Evolutionary conservation across 2,797 vertebrate genomes (phyloP).

Genomic region (Tokudaia tokunoshimensis): DNA sequence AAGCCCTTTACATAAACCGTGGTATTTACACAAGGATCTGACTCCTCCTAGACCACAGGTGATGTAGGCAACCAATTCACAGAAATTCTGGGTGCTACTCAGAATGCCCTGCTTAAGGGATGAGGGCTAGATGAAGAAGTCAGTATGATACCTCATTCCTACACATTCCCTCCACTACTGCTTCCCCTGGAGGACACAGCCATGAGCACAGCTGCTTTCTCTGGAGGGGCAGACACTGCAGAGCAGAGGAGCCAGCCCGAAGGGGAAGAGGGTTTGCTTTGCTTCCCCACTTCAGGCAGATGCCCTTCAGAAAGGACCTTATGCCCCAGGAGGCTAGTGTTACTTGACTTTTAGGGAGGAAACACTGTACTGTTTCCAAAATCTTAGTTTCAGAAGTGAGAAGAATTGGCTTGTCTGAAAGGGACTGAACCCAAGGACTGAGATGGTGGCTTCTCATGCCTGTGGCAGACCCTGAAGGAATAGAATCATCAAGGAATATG

Average conservation of each 20-base stretch:
- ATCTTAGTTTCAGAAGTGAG: background rate
- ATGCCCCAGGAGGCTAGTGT: background rate
- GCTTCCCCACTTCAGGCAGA: background rate
- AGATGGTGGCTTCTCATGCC: background rate
- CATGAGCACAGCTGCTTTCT: no score
- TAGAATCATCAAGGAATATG: background rate
- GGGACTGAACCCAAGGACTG: background rate
- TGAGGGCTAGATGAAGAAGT: background rate
- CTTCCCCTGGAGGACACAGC: background rate
- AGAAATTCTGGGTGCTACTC: background rate
- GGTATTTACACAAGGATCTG: background rate
- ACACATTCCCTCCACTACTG: background rate
- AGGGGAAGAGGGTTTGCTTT: background rate
- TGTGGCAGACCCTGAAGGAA: accelerated
- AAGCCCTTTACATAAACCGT: background rate
- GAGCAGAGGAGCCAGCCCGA: background rate
- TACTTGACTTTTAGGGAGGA: background rate
- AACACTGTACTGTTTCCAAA: background rate
- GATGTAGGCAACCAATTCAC: background rate
- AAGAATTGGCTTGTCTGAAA: background rate
- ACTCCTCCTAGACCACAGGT: background rate
- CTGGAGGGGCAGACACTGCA: background rate
- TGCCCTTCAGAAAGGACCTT: background rate
- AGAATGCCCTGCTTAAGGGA: background rate
- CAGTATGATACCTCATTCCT: no score